Base-by-base conservation (phyloP, 2,888 invertebrate genomes). In the Sisyra nigra region DNA sequence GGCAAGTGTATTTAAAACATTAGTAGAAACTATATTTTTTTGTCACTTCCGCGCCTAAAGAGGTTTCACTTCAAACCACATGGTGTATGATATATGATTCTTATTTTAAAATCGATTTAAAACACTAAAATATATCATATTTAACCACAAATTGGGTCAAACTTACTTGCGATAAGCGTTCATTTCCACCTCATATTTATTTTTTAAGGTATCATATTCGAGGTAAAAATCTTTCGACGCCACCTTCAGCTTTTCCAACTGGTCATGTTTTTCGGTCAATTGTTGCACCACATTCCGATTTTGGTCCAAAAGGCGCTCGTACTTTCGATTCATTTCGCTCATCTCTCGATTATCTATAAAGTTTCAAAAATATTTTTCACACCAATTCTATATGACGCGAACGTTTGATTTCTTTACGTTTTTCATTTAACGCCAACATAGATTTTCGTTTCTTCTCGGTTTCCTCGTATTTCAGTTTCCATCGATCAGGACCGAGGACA, bases 141-240 rank as follows among this genome's bases (percentile, higher is more conserved):
- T 24, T 33, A 11, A 33, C 9, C 14, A 29, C 17, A 29, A 13
- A 9, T 40, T n/a, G 18, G 3, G 29, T 6, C 33, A 29, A 19
- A 55, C 67, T 65, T 47, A 74, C 74, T 71, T 78, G 49, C 80
- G 74, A 78, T 80, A 79, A 40, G 80, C 79, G 3, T 73, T 74
- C 0, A 77, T 72, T 54, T 83, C 82, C 31, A 80, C 71, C 50
- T 82, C 79, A 58, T 80, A 80, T 60, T 78, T 76, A 56, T 76
- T 76, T 57, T 76, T 76, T 29, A 82, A 63, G 56, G 76, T 76
- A 57, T 81, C 80, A 60, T 82, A 82, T 57, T 83, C 82, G 46
- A 70, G 70, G 60, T 77, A 82, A 32, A 75, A 63, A 50, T 75
- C 76, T 64, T 81, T 80, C 7, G 82, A 81, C 38, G 79, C 82